Evolutionary conservation across 2,113 vertebrate genomes (phyloP).

Genomic region (Nesoenas mayeri): DNA sequence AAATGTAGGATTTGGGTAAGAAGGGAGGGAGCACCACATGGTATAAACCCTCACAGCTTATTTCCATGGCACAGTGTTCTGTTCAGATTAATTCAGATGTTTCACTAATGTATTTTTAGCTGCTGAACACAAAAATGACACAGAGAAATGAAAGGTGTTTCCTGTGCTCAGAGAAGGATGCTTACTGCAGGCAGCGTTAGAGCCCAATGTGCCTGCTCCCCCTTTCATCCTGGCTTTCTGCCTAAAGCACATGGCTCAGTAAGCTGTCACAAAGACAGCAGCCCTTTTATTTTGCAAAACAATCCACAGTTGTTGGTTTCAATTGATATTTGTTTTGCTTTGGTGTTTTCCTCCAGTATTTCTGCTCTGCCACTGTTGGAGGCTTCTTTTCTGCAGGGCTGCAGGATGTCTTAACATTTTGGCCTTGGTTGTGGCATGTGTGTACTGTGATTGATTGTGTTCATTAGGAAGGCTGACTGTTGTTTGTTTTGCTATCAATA

Average conservation of each 20-base stretch:
- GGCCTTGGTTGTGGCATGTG: conserved; percentile 1
- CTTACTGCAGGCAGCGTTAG: not conserved
- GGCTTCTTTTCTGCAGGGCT: conserved; percentile 2
- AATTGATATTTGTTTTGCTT: not conserved
- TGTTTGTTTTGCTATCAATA: conserved; percentile 73
- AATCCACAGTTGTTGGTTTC: not conserved
- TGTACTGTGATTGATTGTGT: conserved; percentile 67
- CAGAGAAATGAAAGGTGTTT: not conserved
- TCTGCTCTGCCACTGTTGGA: not conserved
- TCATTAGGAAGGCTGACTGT: conserved; percentile 71
- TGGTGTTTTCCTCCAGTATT: not conserved
- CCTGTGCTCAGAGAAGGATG: not conserved
- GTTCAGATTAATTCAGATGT: not conserved
- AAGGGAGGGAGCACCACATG: not conserved
- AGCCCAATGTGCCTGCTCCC: not conserved
- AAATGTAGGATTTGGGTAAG: not conserved
- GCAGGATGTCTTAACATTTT: not conserved
- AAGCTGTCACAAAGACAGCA: not conserved
- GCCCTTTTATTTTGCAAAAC: not conserved
- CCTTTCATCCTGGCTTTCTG: not conserved
- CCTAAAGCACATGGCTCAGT: not conserved
- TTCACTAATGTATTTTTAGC: not conserved
- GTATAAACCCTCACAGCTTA: not conserved
- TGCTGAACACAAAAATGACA: not conserved
- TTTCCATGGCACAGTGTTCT: not conserved